Evolutionary conservation across 1,140 invertebrate genomes (phyloP), one percentile per base, ranked within the genome.

Genomic region (Rhopalosiphum padi): DNA sequence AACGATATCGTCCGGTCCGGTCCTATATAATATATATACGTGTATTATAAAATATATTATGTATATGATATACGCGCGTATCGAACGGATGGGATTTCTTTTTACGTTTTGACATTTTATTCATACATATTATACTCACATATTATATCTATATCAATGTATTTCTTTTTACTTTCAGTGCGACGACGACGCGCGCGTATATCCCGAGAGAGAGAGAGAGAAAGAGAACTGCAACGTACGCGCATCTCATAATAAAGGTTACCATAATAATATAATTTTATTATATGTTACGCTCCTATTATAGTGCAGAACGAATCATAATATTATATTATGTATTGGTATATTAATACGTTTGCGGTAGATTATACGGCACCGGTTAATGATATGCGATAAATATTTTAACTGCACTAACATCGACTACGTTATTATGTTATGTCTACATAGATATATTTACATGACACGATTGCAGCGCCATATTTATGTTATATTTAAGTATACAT

Each of bases 1-100:
- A 87, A 87, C 46, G 86, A 2, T 37, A 37, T 48, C 46, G 86
- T 87, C 86, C 86, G 86, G 86, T 87, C 43, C 35, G n/a, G 77
- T 83, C 6, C 21, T 35, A 22, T 51, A 88, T 46, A 86, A 8
- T 35, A 22, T 51, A 88, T 46, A 86, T 83, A 83, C 37, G 41
- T 83, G 30, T 15, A 46, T 30, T 87, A 25, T 48, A 51, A 23
- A 11, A 30, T 46, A 86, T 86, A 43, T 43, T 86, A 30, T 41
- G 85, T 46, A 30, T 86, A 46, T 86, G 11, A 46, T 86, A 46
- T 46, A 86, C 4, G 11, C 85, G 5, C 41, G 85, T 6, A 18
- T 51, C 23, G 37, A 43, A 23, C 37, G 37, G 23, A 43, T 25
- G 83, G 9, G 82, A 83, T 83, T 83, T 35, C 37, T 83, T 37